These are phyloP conservation scores for Polydrusus tereticollis DNA, from an alignment of 2,888 invertebrate genomes.

Conservation along the genomic window DNA sequence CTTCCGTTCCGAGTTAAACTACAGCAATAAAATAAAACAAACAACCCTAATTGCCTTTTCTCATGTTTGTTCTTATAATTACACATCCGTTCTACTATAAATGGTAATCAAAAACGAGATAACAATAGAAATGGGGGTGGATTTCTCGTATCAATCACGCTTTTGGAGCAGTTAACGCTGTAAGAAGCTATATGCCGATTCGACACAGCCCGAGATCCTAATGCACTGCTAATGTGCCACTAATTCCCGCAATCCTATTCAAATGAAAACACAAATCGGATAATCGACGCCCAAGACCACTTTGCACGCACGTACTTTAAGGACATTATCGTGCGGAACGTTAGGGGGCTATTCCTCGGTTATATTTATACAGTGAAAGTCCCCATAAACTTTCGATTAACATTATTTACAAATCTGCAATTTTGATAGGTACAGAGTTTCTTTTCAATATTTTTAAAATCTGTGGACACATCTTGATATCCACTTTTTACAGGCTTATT, in stretches of 20 bases:
- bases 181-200: constrained; percentile 45
- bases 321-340: not conserved
- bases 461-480: too few species aligned
- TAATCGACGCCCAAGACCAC: constrained; percentile 10
- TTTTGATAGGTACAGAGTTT: too few species aligned
- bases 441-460: too few species aligned
- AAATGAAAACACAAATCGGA: constrained; percentile 19
- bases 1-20: constrained; percentile 19
- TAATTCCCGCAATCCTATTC: constrained; percentile 39
- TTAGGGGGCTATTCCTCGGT: too few species aligned
- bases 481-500: too few species aligned
- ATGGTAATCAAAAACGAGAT: constrained; percentile 34
- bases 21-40: constrained; percentile 20
- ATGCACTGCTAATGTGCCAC: constrained; percentile 45
- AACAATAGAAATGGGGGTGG: constrained; percentile 40
- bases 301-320: constrained; percentile 3
- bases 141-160: constrained; percentile 46
- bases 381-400: too few species aligned
- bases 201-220: constrained; percentile 40
- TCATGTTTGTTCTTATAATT: constrained; percentile 48
- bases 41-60: constrained; percentile 40
- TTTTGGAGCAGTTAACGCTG: constrained; percentile 40
- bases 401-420: too few species aligned
- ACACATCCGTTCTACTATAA: constrained; percentile 29
- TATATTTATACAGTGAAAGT: too few species aligned